A percentile compares a stretch with the other conserved stretches of the same genome.
Evolutionary conservation across 2,888 invertebrate species (phyloP).

Genomic region (Spialia ferax): DNA sequence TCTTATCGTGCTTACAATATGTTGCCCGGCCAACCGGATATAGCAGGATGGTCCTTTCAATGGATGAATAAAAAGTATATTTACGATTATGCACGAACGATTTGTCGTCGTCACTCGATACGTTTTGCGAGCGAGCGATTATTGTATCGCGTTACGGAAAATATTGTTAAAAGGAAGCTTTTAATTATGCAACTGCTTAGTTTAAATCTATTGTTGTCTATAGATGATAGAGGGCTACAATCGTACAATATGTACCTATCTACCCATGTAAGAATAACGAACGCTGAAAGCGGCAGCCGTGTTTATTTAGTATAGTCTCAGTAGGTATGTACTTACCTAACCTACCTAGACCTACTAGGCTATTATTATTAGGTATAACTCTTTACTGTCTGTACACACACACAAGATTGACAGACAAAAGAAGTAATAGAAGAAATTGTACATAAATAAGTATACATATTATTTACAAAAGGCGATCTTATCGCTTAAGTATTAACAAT

Average conservation of each 20-base stretch:
- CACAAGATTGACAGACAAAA: no score
- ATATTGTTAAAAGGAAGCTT: conserved; percentile 32
- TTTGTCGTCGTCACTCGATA: conserved; percentile 79
- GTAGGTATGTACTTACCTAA: no score
- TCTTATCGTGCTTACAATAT: conserved; percentile 69
- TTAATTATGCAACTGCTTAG: conserved; percentile 10
- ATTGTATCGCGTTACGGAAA: conserved; percentile 74
- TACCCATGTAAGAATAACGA: background rate
- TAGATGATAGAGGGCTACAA: background rate
- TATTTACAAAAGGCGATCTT: no score
- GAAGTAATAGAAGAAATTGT: no score
- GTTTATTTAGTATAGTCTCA: background rate
- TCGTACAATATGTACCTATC: no score
- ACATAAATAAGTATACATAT: no score
- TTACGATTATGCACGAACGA: conserved; percentile 84
- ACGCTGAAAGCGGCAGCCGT: background rate
- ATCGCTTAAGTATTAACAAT: no score
- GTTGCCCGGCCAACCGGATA: conserved; percentile 73
- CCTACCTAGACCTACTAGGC: no score
- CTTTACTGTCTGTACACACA: no score
- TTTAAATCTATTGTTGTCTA: conserved; percentile 16
- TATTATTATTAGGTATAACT: no score
- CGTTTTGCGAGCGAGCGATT: conserved; percentile 68
- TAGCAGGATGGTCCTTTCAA: conserved; percentile 70
- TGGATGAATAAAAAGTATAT: conserved; percentile 74